phyloP scores from a whole-genome alignment of 2,113 vertebrate species.

The Sander vitreus region DNA sequence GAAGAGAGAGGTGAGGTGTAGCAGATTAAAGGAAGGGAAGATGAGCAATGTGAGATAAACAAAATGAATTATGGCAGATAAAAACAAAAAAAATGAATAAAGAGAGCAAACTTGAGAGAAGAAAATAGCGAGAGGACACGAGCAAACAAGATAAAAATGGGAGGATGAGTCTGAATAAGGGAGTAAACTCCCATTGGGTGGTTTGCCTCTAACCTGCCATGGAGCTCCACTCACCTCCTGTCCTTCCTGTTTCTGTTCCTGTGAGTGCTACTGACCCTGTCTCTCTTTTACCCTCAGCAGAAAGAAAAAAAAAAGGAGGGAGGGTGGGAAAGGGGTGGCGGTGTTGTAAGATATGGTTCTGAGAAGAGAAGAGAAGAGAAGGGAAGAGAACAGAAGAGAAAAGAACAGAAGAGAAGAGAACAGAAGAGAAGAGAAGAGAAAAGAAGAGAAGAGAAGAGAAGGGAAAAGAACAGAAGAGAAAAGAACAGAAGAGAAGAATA shows the following conservation, averaged over 20 bases:
- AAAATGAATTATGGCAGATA: conserved; percentile 11
- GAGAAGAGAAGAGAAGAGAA: conserved; percentile 31
- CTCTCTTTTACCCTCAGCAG: conserved; percentile 54
- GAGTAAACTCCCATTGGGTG: conserved; percentile 20
- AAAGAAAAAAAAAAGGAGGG: conserved; percentile 37
- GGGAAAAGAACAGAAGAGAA: conserved; percentile 31
- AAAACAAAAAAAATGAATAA: neutral
- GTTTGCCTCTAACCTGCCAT: conserved; percentile 72
- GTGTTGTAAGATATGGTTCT: conserved; percentile 58
- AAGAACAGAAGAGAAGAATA: conserved; percentile 23
- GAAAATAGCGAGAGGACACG: neutral
- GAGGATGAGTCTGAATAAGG: conserved; percentile 22
- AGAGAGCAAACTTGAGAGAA: neutral
- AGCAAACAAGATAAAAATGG: conserved; percentile 17
- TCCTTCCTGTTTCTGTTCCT: conserved; percentile 61
- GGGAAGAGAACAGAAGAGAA: conserved; percentile 29
- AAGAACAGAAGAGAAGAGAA: conserved; percentile 32
- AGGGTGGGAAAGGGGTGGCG: conserved; percentile 47
- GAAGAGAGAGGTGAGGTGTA: conserved; percentile 1
- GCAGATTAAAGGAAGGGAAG: neutral
- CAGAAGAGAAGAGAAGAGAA: conserved; percentile 29
- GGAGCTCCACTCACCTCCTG: conserved; percentile 62
- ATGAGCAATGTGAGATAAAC: conserved; percentile 27
- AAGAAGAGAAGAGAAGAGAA: conserved; percentile 27
- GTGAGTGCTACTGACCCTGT: conserved; percentile 62